phyloP scores from a whole-genome alignment of 2,113 vertebrate genomes.

The Amblyopsis rosae region DNA sequence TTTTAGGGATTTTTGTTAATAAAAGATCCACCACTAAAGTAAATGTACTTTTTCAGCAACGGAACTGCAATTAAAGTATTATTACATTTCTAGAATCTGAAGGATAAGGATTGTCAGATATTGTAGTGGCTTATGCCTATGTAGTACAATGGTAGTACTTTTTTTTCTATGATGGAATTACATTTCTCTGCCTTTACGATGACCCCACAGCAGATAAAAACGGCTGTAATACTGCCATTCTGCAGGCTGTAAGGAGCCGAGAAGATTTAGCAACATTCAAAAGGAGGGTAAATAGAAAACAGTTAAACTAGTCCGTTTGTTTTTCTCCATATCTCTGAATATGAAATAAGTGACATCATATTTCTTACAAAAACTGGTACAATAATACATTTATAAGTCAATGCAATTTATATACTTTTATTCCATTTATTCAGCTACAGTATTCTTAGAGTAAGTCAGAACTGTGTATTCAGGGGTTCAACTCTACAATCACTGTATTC shows the following conservation, averaged over 20 bases:
- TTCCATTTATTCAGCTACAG: background rate
- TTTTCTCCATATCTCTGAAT: too few relatives aligned
- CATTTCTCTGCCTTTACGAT: slow-evolving; percentile 19
- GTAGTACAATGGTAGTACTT: too few relatives aligned
- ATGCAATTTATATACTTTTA: background rate
- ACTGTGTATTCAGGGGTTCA: background rate
- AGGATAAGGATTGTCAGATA: too few relatives aligned
- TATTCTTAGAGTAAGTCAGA: background rate
- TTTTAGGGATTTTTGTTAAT: too few relatives aligned
- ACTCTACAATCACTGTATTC: background rate
- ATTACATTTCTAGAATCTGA: too few relatives aligned
- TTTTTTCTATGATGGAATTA: slow-evolving; percentile 9
- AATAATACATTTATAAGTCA: background rate
- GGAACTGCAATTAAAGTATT: too few relatives aligned
- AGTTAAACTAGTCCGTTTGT: slow-evolving; percentile 47
- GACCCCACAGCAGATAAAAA: slow-evolving; percentile 54
- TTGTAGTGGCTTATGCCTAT: too few relatives aligned
- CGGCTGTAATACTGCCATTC: slow-evolving; percentile 65
- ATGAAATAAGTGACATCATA: too few relatives aligned
- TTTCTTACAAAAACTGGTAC: background rate
- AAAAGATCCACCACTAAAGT: too few relatives aligned
- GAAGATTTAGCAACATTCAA: slow-evolving; percentile 81
- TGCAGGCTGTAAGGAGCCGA: slow-evolving; percentile 74
- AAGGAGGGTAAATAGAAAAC: slow-evolving; percentile 82
- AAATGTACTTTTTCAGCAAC: too few relatives aligned